Conservation (phyloP, 2,113 vertebrate species). For the Mirza zaza region DNA sequence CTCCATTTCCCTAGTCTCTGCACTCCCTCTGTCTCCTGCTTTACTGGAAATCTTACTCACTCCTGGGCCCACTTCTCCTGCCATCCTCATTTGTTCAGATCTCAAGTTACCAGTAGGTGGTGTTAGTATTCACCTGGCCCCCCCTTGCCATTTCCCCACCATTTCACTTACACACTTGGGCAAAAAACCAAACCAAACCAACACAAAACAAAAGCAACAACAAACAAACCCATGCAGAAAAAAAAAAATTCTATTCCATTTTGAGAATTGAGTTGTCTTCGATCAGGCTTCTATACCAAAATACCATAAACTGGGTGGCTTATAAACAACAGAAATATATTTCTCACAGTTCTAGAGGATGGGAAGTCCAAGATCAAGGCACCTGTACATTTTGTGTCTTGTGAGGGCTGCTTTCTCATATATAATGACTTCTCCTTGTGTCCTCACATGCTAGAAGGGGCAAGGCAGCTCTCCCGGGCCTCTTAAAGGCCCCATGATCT, state of each 20-base stretch:
- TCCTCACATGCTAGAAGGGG: not conserved
- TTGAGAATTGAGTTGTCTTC: not conserved
- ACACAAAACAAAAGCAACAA: not conserved
- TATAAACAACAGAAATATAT: not conserved
- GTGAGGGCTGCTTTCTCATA: not conserved
- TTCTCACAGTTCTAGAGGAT: not conserved
- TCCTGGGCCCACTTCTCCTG: not conserved
- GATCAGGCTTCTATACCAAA: not conserved
- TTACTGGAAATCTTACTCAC: not conserved
- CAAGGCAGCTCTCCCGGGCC: not conserved
- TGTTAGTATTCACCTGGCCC: not conserved
- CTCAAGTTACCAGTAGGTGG: not conserved
- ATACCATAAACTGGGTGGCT: not conserved
- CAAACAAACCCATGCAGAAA: not conserved
- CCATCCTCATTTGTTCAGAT: not conserved
- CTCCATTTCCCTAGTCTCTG: not conserved
- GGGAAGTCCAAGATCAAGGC: not conserved
- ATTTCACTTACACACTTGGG: not conserved
- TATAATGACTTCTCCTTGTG: not conserved
- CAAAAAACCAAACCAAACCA: not conserved
- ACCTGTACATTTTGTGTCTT: not conserved
- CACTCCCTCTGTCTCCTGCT: not conserved
- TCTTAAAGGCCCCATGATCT: not conserved
- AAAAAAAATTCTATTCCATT: not conserved
- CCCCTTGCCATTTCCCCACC: not conserved